Evolutionary conservation across 1,140 invertebrate genomes (phyloP).

Genomic region (Piezodorus guildinii): DNA sequence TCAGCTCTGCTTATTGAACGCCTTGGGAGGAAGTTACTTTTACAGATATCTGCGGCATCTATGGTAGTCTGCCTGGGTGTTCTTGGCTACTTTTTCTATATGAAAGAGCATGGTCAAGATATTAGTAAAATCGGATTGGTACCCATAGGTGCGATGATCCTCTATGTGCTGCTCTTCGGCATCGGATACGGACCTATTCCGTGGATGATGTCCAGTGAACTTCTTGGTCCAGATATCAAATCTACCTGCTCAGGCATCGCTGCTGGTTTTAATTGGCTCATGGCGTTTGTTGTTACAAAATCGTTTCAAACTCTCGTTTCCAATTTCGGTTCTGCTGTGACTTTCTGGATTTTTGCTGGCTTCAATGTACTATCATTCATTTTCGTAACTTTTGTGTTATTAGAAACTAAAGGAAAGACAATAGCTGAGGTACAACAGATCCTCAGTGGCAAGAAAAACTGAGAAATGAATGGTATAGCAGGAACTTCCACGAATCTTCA

Average conservation of each 20-base stretch:
- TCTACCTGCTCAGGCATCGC: conserved; percentile 62
- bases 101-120: conserved; percentile 23
- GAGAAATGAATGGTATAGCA: too few relatives aligned
- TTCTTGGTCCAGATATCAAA: conserved; percentile 64
- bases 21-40: conserved; percentile 39
- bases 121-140: conserved; percentile 46
- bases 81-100: conserved; percentile 31
- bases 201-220: conserved; percentile 68
- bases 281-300: conserved; percentile 73
- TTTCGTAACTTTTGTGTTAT: conserved; percentile 62
- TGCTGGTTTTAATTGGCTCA: conserved; percentile 67
- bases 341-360: conserved; percentile 73
- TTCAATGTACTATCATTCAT: conserved; percentile 58
- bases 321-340: conserved; percentile 51
- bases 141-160: conserved; percentile 45
- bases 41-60: conserved; percentile 38
- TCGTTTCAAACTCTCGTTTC: conserved; percentile 50
- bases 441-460: conserved; percentile 31
- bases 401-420: conserved; percentile 85
- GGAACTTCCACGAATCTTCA: too few relatives aligned
- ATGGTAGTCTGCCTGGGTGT: conserved; percentile 36
- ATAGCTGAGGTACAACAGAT: conserved; percentile 69
- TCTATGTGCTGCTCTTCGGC: conserved; percentile 42
- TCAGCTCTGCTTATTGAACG: conserved; percentile 38
- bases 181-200: conserved; percentile 62